A percentile compares a stretch with the other conserved stretches of the same genome.
Evolutionary conservation across 2,797 vertebrate genomes (phyloP).

Genomic region (Acanthiza pusilla): DNA sequence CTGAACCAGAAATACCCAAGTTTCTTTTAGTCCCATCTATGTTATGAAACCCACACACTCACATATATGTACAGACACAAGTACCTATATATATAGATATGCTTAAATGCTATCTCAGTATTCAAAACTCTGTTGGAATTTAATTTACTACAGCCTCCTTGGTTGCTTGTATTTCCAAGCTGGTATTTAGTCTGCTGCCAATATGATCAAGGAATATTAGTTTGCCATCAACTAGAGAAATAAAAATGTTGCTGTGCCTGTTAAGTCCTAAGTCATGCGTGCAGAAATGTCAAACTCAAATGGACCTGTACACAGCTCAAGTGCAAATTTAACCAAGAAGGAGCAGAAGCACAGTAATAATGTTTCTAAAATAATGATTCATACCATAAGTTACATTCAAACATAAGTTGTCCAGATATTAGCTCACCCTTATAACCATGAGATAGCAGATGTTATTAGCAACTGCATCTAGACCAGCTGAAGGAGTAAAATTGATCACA

Average conservation of each 20-base stretch:
- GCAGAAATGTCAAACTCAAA: neutral
- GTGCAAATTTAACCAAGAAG: neutral
- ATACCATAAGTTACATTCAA: neutral
- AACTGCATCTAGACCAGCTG: neutral
- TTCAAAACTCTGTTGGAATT: neutral
- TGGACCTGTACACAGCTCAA: neutral
- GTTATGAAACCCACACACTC: neutral
- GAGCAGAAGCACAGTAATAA: neutral
- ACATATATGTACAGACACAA: too few relatives aligned
- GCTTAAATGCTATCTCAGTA: neutral
- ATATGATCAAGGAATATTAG: neutral
- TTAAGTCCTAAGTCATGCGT: neutral
- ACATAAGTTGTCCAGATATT: neutral
- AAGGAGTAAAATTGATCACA: neutral
- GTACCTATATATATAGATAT: neutral
- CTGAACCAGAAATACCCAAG: neutral
- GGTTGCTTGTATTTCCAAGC: neutral
- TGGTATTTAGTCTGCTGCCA: neutral
- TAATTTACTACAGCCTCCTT: neutral
- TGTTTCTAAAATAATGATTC: neutral
- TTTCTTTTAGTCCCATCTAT: neutral
- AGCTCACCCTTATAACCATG: neutral
- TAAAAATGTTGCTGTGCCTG: neutral
- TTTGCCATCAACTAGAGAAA: neutral
- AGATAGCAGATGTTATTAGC: neutral